These are phyloP conservation scores for Poeciliopsis gracilis DNA, from an alignment of 2,797 vertebrate species.

Conservation along the genomic window DNA sequence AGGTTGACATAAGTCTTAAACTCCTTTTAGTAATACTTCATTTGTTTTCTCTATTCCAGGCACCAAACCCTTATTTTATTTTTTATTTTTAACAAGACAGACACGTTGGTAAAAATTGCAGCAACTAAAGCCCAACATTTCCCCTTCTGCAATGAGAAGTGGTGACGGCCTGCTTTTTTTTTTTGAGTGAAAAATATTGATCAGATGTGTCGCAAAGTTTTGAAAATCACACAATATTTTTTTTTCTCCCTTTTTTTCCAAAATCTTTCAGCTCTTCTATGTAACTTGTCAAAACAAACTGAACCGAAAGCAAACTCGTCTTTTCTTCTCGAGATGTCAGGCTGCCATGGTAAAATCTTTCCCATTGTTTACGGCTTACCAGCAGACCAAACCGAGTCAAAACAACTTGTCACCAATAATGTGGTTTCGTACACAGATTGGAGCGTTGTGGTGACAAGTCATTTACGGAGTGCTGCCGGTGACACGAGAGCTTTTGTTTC, in stretches of 20 bases:
- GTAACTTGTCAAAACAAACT: conserved; percentile 43
- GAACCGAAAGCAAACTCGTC: background rate
- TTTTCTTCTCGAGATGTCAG: conserved; percentile 30
- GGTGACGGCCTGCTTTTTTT: background rate
- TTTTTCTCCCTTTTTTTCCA: background rate
- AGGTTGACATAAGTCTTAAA: background rate
- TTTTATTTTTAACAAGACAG: background rate
- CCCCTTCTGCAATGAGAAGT: background rate
- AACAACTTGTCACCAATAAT: conserved; percentile 58
- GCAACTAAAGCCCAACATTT: background rate
- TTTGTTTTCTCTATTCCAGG: background rate
- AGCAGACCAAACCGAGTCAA: conserved; percentile 47
- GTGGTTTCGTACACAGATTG: conserved; percentile 39
- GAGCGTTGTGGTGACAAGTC: conserved; percentile 44
- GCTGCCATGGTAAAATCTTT: conserved; percentile 15
- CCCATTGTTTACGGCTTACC: conserved; percentile 51
- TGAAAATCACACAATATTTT: background rate
- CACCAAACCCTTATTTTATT: background rate
- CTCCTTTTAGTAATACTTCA: background rate
- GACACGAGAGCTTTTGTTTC: conserved; percentile 26
- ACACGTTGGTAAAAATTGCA: background rate
- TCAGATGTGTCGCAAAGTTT: background rate
- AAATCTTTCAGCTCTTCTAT: background rate
- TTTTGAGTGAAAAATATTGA: background rate
- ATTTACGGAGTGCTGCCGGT: conserved; percentile 46